Percentiles rank a stretch among this genome's conserved stretches.
phyloP scores from a whole-genome alignment of 2,888 invertebrate species.

The Meganola albula region DNA sequence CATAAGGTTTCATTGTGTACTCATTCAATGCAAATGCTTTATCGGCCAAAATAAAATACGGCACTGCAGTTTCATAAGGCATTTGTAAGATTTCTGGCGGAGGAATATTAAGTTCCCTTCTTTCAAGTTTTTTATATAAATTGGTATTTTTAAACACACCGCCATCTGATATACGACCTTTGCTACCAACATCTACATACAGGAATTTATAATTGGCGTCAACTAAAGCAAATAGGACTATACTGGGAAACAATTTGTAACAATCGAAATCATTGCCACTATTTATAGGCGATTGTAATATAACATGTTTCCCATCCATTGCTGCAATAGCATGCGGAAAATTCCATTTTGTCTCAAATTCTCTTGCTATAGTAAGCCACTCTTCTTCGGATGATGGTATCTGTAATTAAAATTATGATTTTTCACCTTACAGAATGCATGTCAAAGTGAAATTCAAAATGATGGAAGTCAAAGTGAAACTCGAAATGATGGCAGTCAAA shows the following conservation, averaged over 20 bases:
- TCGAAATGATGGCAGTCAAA: too few relatives aligned
- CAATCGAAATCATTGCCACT: slow-evolving; percentile 23
- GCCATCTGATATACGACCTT: slow-evolving; percentile 12
- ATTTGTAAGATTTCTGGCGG: slow-evolving; percentile 17
- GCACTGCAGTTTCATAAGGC: slow-evolving; percentile 25
- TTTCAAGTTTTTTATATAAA: slow-evolving; percentile 12
- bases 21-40: slow-evolving; percentile 23
- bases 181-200: slow-evolving; percentile 22
- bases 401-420: slow-evolving; percentile 18
- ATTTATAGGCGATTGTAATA: slow-evolving; percentile 4
- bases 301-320: slow-evolving; percentile 7
- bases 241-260: slow-evolving; percentile 36
- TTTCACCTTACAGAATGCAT: slow-evolving; percentile 14
- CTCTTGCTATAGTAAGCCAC: too few relatives aligned
- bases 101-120: slow-evolving; percentile 16
- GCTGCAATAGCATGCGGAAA: slow-evolving; percentile 5
- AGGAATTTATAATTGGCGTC: slow-evolving; percentile 32
- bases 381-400: slow-evolving; percentile 15
- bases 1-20: slow-evolving; percentile 27
- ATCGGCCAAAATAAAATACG: slow-evolving; percentile 24
- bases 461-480: too few relatives aligned
- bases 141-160: slow-evolving; percentile 7
- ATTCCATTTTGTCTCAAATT: slow-evolving; percentile 9
- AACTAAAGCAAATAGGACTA: slow-evolving; percentile 33
- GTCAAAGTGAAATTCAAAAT: slow-evolving; percentile 9